These are phyloP conservation scores for Sciurus niger DNA, from an alignment of 2,113 vertebrate genomes.

Conservation along the genomic window DNA sequence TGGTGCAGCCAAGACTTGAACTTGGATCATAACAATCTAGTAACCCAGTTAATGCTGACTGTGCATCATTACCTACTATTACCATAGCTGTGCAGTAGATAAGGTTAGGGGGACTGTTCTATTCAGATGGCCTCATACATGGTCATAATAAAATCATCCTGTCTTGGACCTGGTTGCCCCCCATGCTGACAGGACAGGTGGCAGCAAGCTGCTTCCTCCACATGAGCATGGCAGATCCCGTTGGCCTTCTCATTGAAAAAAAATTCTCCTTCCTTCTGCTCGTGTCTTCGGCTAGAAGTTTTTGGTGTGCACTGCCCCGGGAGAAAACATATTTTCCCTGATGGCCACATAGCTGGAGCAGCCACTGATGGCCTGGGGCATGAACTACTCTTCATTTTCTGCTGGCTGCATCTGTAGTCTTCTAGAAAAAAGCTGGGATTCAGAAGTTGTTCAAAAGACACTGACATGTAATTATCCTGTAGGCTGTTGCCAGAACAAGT, in stretches of 20 bases:
- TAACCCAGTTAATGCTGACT: neutral
- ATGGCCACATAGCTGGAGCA: neutral
- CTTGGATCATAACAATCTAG: fast-evolving
- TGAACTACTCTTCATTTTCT: neutral
- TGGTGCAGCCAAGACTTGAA: neutral
- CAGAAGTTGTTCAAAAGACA: neutral
- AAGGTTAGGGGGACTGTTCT: fast-evolving
- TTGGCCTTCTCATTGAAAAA: neutral
- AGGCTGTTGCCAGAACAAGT: neutral
- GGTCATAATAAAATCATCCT: neutral
- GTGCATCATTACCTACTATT: fast-evolving
- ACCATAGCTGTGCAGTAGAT: neutral
- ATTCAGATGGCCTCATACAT: neutral
- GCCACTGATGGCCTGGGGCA: neutral
- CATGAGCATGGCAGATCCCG: fast-evolving
- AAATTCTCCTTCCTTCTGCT: neutral
- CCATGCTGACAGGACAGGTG: neutral
- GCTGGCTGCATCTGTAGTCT: neutral
- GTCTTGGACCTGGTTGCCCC: neutral
- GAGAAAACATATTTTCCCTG: neutral
- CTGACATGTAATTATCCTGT: neutral
- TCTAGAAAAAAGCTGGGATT: neutral
- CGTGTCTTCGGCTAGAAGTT: neutral
- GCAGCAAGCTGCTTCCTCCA: neutral
- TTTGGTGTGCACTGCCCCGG: neutral